Base-by-base conservation (phyloP, 2,113 vertebrate genomes). In the Cyphomyrus plagiostoma region DNA sequence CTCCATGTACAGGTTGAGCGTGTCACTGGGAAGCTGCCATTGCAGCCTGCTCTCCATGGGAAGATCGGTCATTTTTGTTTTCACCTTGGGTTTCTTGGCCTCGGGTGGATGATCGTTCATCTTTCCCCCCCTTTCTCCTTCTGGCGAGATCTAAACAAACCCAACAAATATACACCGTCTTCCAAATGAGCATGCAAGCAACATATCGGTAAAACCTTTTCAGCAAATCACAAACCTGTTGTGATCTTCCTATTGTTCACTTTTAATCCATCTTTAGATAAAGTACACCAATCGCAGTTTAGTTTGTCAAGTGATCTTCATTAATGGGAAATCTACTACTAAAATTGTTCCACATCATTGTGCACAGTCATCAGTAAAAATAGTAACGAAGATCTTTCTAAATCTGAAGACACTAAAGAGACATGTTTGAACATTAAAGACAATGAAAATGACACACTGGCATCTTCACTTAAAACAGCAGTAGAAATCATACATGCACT, bases 81-180 rank as follows among this genome's bases (percentile, higher is more conserved):
- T 99, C 9, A 99, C 98, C 97, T 99, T 99, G 15, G 98, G 96
- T 92, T 99, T 99, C 95, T 99, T 99, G 90, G 98, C 98, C 93
- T 98, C 97, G 90, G 98, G 98, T 0, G 98, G 98, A 5, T 98
- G 98, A 95, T 99, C 98, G 23, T 95, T 96, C 87, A 98, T 99
- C 94, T 99, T 99, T 91, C 96, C 96, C 48, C 98, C 95, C 93
- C 99, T 99, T 30, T 93, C 93, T 91, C 97, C 97, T 92, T 95
- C 96, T 90, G 97, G 94, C 89, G 96, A 96, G 0, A 97, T 98
- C 98, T 99, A 89, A 58, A 84, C 3, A 52, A 49, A 30, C 10
- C 10, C 3, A 80, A 7, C 39, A 53, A 3, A 86, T n/a, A 88
- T 35, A 4, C 26, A 13, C 26, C n/a, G n/a, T 4, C 10, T 26